Evolutionary conservation across 2,888 invertebrate genomes (phyloP), one percentile per base, ranked within the genome.

Genomic region (Amiota mariae): DNA sequence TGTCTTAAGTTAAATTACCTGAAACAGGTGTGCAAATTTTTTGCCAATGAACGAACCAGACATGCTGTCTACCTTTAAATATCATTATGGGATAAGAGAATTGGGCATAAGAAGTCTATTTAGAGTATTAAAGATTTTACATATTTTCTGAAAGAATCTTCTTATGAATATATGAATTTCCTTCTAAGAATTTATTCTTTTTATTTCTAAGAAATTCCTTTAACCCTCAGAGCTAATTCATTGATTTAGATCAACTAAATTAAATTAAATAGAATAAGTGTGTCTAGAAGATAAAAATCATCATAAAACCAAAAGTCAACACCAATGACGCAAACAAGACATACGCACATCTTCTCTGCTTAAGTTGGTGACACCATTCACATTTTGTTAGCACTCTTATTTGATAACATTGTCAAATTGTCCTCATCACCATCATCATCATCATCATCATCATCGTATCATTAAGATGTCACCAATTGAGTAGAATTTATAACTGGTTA

Each of bases 401-500:
- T 79, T 76, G 76, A 82, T 83, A 78, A 76, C 63, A 46, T 24
- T 36, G 20, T 61, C 49, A 36, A 72, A 70, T 73, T 3, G 8
- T 51, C 54, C 12, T 51, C 54, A 51, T 51, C n/a, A n/a, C 10
- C 54, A 51, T 59, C 59, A 59, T 20, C n/a, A n/a, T 51, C 54
- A 51, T 59, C 59, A 59, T 20, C n/a, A 59, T 20, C 36, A 36
- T 36, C 36, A 6, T 0, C 59, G 36, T 2, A 59, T 20, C 75
- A 75, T 15, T 49, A 76, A 76, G 75, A 78, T 82, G 82, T 77
- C 85, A 75, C 78, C 81, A 79, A 82, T 82, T 81, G 86, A 76
- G 76, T 72, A 72, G 77, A 85, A 87, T 85, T 87, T 87, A 84
- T 86, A 84, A 81, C 81, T 83, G 81, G 77, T 84, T 76, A 71